Evolutionary conservation across 2,113 vertebrate species (phyloP).

Genomic region (Melospiza melodia): DNA sequence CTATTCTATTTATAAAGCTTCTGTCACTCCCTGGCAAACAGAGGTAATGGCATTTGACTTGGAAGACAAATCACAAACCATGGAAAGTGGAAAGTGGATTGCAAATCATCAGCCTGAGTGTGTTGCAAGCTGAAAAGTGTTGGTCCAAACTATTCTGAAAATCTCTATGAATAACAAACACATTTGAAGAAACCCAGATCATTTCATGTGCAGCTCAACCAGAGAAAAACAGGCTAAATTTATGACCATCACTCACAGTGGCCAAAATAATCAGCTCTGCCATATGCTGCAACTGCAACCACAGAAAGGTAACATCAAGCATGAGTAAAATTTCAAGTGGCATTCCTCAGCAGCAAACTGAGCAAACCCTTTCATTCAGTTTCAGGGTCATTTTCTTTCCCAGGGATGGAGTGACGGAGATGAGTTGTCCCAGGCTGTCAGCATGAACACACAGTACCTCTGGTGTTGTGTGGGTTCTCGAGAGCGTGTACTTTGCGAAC

Average conservation of each 20-base stretch:
- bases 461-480: neutral
- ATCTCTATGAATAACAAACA: conserved; percentile 47
- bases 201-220: conserved; percentile 14
- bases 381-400: neutral
- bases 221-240: conserved; percentile 25
- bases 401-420: neutral
- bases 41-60: conserved; percentile 4
- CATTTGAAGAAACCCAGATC: neutral
- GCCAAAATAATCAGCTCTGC: conserved; percentile 25
- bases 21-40: conserved; percentile 26
- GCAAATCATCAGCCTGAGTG: neutral
- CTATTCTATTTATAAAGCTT: conserved; percentile 42
- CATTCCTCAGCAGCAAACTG: neutral
- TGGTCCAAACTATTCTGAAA: conserved; percentile 26
- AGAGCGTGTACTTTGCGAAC: accelerated
- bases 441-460: neutral
- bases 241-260: conserved; percentile 6
- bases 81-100: conserved; percentile 31
- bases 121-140: neutral
- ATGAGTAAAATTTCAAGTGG: conserved; percentile 19
- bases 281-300: neutral
- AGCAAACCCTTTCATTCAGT: neutral
- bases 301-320: neutral
- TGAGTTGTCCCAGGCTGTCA: neutral
- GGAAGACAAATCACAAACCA: conserved; percentile 21